Evolutionary conservation across 1,140 invertebrate genomes (phyloP).

Genomic region (Aphidius gifuensis): DNA sequence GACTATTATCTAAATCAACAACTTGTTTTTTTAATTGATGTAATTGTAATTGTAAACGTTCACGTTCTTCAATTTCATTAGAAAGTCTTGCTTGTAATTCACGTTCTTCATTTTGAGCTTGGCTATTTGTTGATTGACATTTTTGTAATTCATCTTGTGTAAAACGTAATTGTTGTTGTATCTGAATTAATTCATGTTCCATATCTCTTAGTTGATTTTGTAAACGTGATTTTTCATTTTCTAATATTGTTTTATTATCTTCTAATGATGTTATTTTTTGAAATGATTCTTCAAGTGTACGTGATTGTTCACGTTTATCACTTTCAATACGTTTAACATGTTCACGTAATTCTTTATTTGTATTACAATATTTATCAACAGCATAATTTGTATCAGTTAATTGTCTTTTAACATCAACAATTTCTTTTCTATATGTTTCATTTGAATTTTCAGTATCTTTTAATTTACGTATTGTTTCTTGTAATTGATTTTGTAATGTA

Average conservation of each 20-base stretch:
- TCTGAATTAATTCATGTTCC: conserved; percentile 68
- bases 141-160: conserved; percentile 70
- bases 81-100: conserved; percentile 76
- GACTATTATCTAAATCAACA: conserved; percentile 69
- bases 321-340: conserved; percentile 80
- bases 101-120: conserved; percentile 72
- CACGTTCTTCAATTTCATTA: conserved; percentile 73
- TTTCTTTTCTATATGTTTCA: conserved; percentile 75
- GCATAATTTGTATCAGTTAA: conserved; percentile 77
- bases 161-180: conserved; percentile 63
- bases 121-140: conserved; percentile 64
- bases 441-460: conserved; percentile 78
- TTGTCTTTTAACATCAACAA: conserved; percentile 76
- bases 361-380: conserved; percentile 78
- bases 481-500: conserved; percentile 67
- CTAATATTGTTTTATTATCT: conserved; percentile 69
- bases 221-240: conserved; percentile 67
- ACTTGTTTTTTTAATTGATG: conserved; percentile 73
- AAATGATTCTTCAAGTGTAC: conserved; percentile 75
- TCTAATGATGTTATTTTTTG: conserved; percentile 82
- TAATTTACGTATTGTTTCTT: conserved; percentile 71
- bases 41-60: conserved; percentile 68
- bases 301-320: conserved; percentile 77
- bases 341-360: conserved; percentile 79
- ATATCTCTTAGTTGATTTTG: conserved; percentile 73